Conservation (phyloP, 2,113 vertebrate species). For the Seriola rivoliana region DNA sequence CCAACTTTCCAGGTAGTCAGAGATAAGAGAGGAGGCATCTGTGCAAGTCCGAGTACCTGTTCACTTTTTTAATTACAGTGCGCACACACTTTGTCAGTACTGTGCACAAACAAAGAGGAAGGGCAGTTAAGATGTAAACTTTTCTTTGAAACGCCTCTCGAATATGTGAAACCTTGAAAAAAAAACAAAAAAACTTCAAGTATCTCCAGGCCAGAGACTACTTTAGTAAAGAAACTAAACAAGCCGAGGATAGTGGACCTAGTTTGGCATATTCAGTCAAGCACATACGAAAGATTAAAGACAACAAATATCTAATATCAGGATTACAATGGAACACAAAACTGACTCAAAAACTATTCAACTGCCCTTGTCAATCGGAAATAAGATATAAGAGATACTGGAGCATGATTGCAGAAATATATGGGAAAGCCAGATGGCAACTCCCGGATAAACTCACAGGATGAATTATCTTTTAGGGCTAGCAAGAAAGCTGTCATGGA, state of each 20-base stretch:
- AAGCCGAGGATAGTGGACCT: not conserved
- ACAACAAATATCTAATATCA: not conserved
- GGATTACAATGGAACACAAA: not conserved
- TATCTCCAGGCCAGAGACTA: not conserved
- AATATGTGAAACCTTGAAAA: not conserved
- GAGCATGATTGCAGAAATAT: not conserved
- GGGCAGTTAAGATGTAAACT: constrained; percentile 3
- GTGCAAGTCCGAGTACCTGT: not conserved
- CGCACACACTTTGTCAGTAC: not conserved
- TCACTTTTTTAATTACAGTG: not conserved
- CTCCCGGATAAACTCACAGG: not conserved
- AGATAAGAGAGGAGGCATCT: constrained; percentile 11
- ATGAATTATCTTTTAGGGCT: constrained; percentile 2
- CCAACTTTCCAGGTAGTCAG: not conserved
- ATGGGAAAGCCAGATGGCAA: not conserved
- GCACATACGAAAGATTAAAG: not conserved
- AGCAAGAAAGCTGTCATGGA: not conserved
- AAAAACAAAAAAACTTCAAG: not conserved
- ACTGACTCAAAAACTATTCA: not conserved
- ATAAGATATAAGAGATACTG: constrained; percentile 1
- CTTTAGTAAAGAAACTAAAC: not conserved
- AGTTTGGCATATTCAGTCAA: not conserved
- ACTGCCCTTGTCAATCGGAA: not conserved
- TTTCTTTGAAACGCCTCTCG: not conserved
- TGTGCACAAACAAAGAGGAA: not conserved